Evolutionary conservation across 2,797 vertebrate genomes (phyloP).

Genomic region (Acomys russatus): DNA sequence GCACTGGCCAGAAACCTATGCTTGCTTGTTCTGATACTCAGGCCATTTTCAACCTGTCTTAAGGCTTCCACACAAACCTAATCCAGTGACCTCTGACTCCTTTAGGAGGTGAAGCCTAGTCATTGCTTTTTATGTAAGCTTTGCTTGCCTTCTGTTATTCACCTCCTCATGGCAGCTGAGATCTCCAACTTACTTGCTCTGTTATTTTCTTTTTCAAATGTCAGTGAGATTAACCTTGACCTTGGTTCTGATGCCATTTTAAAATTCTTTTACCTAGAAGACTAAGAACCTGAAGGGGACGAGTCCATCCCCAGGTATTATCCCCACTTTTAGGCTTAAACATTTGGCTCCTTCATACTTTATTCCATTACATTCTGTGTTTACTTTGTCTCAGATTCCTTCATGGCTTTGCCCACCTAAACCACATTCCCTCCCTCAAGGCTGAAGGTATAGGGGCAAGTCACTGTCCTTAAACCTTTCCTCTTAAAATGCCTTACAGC

Average conservation of each 20-base stretch:
- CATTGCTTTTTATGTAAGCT: not conserved
- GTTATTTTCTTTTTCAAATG: not conserved
- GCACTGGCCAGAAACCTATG: not conserved
- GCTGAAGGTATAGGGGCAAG: not conserved
- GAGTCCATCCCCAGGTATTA: not conserved
- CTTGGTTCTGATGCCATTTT: not conserved
- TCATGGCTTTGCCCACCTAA: not conserved
- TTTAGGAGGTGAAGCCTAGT: not conserved
- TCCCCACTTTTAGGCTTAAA: not conserved
- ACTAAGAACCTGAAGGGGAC: not conserved
- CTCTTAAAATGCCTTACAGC: not conserved
- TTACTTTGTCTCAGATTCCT: not conserved
- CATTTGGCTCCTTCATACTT: not conserved
- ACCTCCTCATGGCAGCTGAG: not conserved
- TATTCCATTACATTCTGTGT: not conserved
- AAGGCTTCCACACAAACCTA: not conserved
- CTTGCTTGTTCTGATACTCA: not conserved
- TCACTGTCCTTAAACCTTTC: not conserved
- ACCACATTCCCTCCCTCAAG: not conserved
- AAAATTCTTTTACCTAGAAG: not conserved
- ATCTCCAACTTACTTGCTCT: not conserved
- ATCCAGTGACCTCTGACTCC: not conserved
- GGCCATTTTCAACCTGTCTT: not conserved
- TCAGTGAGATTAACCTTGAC: not conserved
- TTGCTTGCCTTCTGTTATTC: not conserved